A percentile compares a stretch with the other conserved stretches of the same genome.
phyloP scores from a whole-genome alignment of 2,113 vertebrate species.

The Orthonyx spaldingii region DNA sequence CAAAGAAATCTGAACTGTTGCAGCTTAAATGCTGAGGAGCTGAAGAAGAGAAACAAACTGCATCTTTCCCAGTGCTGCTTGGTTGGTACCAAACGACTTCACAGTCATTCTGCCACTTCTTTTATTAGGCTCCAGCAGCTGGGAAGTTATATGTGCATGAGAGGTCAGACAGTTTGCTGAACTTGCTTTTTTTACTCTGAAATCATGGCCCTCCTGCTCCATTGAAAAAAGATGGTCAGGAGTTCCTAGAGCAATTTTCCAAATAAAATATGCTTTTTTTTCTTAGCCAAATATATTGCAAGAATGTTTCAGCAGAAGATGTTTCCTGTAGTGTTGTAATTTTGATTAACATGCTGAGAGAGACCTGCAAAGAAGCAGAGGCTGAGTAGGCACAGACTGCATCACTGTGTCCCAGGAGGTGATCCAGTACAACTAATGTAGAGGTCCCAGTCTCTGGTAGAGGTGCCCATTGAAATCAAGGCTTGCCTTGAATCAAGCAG shows the following conservation, averaged over 20 bases:
- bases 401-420: background rate
- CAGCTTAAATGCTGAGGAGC: background rate
- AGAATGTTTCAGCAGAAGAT: background rate
- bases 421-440: background rate
- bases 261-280: background rate
- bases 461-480: background rate
- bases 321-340: background rate
- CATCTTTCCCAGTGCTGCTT: background rate
- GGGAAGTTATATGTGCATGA: background rate
- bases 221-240: background rate
- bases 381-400: background rate
- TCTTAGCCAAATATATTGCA: background rate
- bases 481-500: background rate
- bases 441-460: background rate
- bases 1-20: background rate
- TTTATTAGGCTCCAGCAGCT: background rate
- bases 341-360: background rate
- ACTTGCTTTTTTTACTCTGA: background rate
- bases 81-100: background rate
- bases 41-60: background rate
- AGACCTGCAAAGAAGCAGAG: background rate
- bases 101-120: background rate
- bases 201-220: background rate
- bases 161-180: background rate
- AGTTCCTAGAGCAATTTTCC: conserved; percentile 43